Percentiles rank a stretch among this genome's conserved stretches.
These are phyloP conservation scores for Drosophila truncata DNA, from an alignment of 1,140 invertebrate species.

Conservation along the genomic window DNA sequence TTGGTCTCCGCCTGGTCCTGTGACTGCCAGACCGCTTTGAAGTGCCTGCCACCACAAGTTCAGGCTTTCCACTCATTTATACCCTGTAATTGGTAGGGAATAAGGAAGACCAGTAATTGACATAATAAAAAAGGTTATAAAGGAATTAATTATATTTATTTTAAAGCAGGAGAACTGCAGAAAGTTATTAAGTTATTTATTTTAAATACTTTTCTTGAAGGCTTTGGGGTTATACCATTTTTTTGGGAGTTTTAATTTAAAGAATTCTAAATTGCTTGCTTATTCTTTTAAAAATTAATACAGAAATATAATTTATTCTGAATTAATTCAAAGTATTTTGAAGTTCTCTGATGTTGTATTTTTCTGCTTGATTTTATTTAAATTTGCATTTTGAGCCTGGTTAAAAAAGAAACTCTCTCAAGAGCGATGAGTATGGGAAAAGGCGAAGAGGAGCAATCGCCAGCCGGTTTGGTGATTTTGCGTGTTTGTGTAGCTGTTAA, in stretches of 20 bases:
- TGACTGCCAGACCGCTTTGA: conserved; percentile 42
- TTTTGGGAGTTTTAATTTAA: no score
- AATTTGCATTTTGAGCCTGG: conserved; percentile 74
- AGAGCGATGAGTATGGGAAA: conserved; percentile 7
- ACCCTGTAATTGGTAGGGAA: neutral
- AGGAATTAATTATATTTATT: neutral
- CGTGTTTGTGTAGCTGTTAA: conserved; percentile 83
- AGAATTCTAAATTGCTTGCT: neutral
- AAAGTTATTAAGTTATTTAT: neutral
- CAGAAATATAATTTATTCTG: neutral
- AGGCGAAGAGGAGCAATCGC: conserved; percentile 16
- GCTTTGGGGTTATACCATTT: no score
- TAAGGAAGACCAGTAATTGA: neutral
- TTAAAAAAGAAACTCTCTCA: conserved; percentile 6
- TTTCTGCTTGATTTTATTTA: neutral
- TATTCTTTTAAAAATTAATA: neutral
- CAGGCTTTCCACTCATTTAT: conserved; percentile 4
- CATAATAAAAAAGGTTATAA: neutral
- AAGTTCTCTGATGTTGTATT: neutral
- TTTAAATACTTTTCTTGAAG: neutral
- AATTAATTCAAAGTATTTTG: neutral
- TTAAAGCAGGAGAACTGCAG: no score
- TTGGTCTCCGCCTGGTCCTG: conserved; percentile 21
- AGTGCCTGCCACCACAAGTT: conserved; percentile 28
- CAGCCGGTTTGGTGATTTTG: conserved; percentile 45